Base-by-base conservation (phyloP, 1,140 invertebrate species). In the Saccostrea glomerata region DNA sequence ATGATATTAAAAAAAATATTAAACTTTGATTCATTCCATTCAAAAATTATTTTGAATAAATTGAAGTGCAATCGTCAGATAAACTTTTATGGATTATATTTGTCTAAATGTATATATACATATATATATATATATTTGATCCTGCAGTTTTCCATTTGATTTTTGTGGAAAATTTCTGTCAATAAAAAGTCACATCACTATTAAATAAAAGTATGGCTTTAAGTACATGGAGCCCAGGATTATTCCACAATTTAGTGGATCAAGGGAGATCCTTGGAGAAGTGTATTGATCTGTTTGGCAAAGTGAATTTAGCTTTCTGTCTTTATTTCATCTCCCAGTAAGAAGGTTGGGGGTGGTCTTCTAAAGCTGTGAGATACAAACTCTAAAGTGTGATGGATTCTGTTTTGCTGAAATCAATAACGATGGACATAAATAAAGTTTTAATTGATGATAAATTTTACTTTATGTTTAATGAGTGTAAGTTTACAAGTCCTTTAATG, bases 131-230 rank as follows among this genome's bases (percentile, higher is more conserved):
- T 77, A 11, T 12, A 15, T 30, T 77, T 77, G 70, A 25, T 77
- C 70, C 13, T 77, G 30, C 70, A 36, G 23, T 36, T 77, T 30
- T 15, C 23, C 30, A 77, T 77, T 77, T 30, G 70, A 30, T 77
- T 77, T 25, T 36, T 30, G 11, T 25, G 25, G 60, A 36, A 77
- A 77, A 25, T 77, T 36, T 77, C 70, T 15, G 25, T 77, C 7
- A 17, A 23, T 66, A 66, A 66, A 66, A 66, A 77, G 70, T 77
- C 25, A 77, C 70, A 77, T 77, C 70, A 36, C 70, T 77, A 77
- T 77, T 77, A 77, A 77, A 77, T 77, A 77, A 77, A 77, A 77
- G 70, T 77, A 77, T 36, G 25, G 70, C 70, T 77, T 77, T 77
- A 77, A 77, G 23, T 77, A 77, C 12, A 25, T 77, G 70, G 15